These are phyloP conservation scores for Melanotaenia parkinsoni DNA, from an alignment of 2,797 vertebrate genomes.

Conservation along the genomic window DNA sequence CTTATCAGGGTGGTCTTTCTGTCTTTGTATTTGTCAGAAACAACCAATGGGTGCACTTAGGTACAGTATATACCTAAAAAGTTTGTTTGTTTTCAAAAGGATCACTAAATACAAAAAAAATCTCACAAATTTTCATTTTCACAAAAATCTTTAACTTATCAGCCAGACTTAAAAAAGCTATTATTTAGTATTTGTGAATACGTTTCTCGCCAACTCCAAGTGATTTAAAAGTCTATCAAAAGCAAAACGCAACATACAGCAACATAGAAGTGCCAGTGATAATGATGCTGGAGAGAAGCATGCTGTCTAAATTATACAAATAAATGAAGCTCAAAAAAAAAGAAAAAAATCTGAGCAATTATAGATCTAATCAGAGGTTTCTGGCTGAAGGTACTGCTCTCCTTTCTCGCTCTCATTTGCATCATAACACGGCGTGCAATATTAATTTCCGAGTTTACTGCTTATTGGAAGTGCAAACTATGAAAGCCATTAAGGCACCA, in stretches of 20 bases:
- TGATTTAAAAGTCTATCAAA: slow-evolving; percentile 76
- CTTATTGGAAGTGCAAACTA: slow-evolving; percentile 88
- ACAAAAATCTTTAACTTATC: slow-evolving; percentile 20
- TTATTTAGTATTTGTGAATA: slow-evolving; percentile 37
- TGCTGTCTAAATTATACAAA: slow-evolving; percentile 72
- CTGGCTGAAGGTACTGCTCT: slow-evolving; percentile 81
- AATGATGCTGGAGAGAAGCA: slow-evolving; percentile 62
- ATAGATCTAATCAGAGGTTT: slow-evolving; percentile 86
- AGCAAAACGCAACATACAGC: slow-evolving; percentile 62
- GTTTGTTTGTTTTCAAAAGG: slow-evolving; percentile 17
- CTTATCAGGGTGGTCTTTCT: slow-evolving; percentile 20
- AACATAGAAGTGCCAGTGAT: slow-evolving; percentile 64
- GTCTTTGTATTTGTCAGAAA: slow-evolving; percentile 35
- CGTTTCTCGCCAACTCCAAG: slow-evolving; percentile 55
- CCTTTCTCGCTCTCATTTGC: slow-evolving; percentile 84
- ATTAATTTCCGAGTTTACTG: slow-evolving; percentile 90
- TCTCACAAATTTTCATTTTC: neutral
- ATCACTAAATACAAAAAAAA: slow-evolving; percentile 24
- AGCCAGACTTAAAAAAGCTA: slow-evolving; percentile 18
- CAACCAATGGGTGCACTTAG: slow-evolving; percentile 37
- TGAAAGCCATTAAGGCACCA: slow-evolving; percentile 87
- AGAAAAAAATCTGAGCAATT: slow-evolving; percentile 81
- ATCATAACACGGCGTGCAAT: slow-evolving; percentile 88
- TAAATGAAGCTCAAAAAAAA: slow-evolving; percentile 76
- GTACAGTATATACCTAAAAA: slow-evolving; percentile 19